Conservation (phyloP, 2,888 invertebrate genomes). For the Dryadula phaetusa region DNA sequence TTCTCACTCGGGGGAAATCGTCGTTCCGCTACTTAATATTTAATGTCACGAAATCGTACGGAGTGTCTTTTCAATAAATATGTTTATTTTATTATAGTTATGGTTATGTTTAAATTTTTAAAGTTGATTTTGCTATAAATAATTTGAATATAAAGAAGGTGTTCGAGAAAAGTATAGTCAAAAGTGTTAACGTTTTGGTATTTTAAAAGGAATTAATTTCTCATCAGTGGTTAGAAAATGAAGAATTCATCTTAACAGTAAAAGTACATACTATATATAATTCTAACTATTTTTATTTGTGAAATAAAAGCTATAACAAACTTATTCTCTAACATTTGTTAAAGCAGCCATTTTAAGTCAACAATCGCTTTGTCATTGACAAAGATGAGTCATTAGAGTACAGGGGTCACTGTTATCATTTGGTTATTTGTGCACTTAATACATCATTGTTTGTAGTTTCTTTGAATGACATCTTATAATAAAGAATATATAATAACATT, state of each 20-base stretch:
- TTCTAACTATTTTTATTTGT: background rate
- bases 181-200: too few species aligned
- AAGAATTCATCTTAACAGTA: background rate
- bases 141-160: too few species aligned
- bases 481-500: background rate
- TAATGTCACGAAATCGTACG: too few species aligned
- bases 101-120: too few species aligned
- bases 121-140: too few species aligned
- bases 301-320: background rate
- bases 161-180: too few species aligned
- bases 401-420: slow-evolving; percentile 17
- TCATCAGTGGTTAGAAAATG: background rate
- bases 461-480: background rate
- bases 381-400: slow-evolving; percentile 7
- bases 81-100: too few species aligned
- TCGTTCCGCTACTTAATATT: too few species aligned
- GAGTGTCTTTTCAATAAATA: too few species aligned
- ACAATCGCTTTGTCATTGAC: slow-evolving; percentile 12
- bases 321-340: background rate
- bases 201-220: too few species aligned
- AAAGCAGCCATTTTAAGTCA: background rate
- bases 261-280: background rate
- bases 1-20: too few species aligned
- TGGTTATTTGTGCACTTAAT: background rate
- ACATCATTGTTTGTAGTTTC: background rate